These are phyloP conservation scores for Apistogramma diplotaenia DNA, from an alignment of 2,113 vertebrate species.

Conservation along the genomic window DNA sequence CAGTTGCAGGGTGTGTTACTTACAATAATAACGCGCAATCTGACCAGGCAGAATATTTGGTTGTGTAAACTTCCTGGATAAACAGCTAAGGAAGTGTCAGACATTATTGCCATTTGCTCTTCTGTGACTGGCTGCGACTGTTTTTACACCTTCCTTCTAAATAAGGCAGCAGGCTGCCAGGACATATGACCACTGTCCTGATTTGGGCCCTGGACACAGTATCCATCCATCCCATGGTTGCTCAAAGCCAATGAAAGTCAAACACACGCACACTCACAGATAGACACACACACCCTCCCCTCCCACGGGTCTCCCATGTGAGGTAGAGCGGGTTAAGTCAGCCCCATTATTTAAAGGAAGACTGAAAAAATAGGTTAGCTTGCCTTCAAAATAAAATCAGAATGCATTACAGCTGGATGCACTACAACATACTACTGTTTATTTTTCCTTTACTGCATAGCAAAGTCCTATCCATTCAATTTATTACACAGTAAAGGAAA, in stretches of 20 bases:
- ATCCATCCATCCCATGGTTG: slow-evolving; percentile 78
- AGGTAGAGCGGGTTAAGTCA: slow-evolving; percentile 57
- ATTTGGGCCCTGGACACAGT: slow-evolving; percentile 80
- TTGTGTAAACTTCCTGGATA: slow-evolving; percentile 70
- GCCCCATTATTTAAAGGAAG: slow-evolving; percentile 25
- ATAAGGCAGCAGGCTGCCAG: slow-evolving; percentile 83
- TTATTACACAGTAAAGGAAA: not conserved
- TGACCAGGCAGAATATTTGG: slow-evolving; percentile 60
- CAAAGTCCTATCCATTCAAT: no score
- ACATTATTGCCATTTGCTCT: slow-evolving; percentile 79
- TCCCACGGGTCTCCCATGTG: slow-evolving; percentile 65
- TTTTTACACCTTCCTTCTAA: slow-evolving; percentile 91
- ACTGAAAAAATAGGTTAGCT: not conserved
- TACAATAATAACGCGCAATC: slow-evolving; percentile 61
- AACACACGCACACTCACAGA: slow-evolving; percentile 17
- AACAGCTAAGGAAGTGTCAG: slow-evolving; percentile 76
- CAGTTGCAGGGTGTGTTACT: slow-evolving; percentile 22
- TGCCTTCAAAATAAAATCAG: slow-evolving; percentile 55
- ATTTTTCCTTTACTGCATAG: no score
- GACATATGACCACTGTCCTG: slow-evolving; percentile 78
- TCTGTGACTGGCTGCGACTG: slow-evolving; percentile 76
- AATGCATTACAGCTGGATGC: not conserved
- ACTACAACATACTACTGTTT: no score
- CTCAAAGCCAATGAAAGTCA: slow-evolving; percentile 77
- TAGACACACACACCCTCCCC: slow-evolving; percentile 15